Base-by-base conservation (phyloP, 2,113 vertebrate genomes). In the Bambusicola thoracicus region DNA sequence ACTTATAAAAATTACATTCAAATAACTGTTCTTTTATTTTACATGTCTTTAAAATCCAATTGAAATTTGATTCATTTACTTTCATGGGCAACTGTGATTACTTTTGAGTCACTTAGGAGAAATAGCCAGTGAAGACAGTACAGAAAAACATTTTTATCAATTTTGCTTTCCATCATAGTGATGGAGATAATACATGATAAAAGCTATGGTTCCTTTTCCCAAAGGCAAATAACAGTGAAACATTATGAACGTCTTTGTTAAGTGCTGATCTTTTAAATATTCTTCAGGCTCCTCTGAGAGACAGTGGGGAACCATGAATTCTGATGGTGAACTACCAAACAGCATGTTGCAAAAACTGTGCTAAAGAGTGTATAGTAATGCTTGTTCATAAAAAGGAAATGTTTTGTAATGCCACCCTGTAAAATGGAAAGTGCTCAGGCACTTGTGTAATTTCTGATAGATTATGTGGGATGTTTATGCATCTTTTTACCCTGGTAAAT, bases 391-490 rank as follows among this genome's bases (percentile, higher is more conserved):
- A 77, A 77, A 80, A 51, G 21, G 25, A 88, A 80, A 73, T 49
- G 21, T 7, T 55, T 59, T 16, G 21, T 85, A 79, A 49, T 32
- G 24, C 15, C 75, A 15, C 5, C 17, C 62, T 30, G 8, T 46
- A 38, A 24, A 29, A 30, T 27, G 36, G 5, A 63, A 36, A 38
- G 8, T 22, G 6, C 63, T 25, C 32, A 86, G 49, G 53, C 13
- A 43, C 8, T 63, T n/a, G 7, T 29, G 30, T 29, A 12, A 25
- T 25, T 86, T 46, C 56, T 40, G 36, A 40, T 2, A 66, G 36
- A 30, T 7, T 2, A 6, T n/a, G n/a, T 1, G 3, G 16, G 20
- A 59, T 25, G 6, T 32, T 79, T 40, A 87, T 10, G 2, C 6
- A 56, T 32, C 3, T 65, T 80, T 67, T 70, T 44, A 43, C 25